A percentile compares a stretch with the other conserved stretches of the same genome.
These are phyloP conservation scores for Atrina japonica DNA, from an alignment of 2,888 invertebrate genomes.

Conservation along the genomic window DNA sequence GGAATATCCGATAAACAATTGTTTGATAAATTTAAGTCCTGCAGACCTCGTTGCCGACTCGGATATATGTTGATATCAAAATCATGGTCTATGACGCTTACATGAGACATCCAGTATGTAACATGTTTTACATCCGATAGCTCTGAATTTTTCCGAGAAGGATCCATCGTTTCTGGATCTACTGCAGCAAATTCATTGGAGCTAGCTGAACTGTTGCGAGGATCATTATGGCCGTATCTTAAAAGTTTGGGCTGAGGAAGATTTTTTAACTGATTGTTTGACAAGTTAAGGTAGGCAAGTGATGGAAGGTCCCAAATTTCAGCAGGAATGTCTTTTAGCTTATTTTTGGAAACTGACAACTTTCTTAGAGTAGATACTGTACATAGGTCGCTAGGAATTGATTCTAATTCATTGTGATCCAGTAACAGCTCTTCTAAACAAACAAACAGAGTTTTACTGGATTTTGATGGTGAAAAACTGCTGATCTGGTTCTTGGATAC, in stretches of 20 bases:
- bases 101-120: slow-evolving; percentile 50
- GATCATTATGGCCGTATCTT: too few species aligned
- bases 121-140: slow-evolving; percentile 53
- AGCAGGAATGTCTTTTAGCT: slow-evolving; percentile 87
- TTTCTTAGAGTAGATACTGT: slow-evolving; percentile 88
- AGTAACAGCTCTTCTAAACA: slow-evolving; percentile 94
- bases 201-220: too few species aligned
- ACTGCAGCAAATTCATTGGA: background rate
- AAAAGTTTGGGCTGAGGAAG: slow-evolving; percentile 21
- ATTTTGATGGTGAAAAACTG: slow-evolving; percentile 84
- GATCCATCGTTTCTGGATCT: too few species aligned
- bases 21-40: slow-evolving; percentile 90
- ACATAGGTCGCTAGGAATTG: slow-evolving; percentile 91
- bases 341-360: slow-evolving; percentile 94
- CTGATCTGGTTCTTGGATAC: slow-evolving; percentile 91
- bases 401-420: slow-evolving; percentile 90
- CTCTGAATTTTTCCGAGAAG: slow-evolving; percentile 15
- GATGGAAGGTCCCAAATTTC: slow-evolving; percentile 62
- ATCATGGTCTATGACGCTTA: slow-evolving; percentile 50
- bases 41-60: slow-evolving; percentile 61
- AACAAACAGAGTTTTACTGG: slow-evolving; percentile 81
- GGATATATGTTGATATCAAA: slow-evolving; percentile 35
- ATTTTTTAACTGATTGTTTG: slow-evolving; percentile 45
- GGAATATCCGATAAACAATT: slow-evolving; percentile 95
- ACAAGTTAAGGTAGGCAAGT: slow-evolving; percentile 46